phyloP scores from a whole-genome alignment of 1,140 invertebrate genomes.

The Pogonomyrmex barbatus region DNA sequence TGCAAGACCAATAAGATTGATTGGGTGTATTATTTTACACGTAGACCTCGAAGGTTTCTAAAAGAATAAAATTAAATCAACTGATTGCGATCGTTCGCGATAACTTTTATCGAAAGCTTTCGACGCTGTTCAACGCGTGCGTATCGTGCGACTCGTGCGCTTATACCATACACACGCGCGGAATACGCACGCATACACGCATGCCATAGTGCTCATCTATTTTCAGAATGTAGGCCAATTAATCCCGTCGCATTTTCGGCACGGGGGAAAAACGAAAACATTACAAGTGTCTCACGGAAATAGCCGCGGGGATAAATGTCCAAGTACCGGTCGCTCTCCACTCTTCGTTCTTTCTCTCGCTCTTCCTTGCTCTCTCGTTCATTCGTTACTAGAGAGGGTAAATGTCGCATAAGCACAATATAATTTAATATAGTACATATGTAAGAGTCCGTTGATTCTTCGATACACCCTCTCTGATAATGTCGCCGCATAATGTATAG shows the following conservation, averaged over 20 bases:
- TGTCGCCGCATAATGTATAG: background rate
- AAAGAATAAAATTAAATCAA: background rate
- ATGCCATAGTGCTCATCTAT: slow-evolving; percentile 63
- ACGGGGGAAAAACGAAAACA: slow-evolving; percentile 75
- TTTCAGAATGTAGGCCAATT: slow-evolving; percentile 79
- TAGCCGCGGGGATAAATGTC: slow-evolving; percentile 70
- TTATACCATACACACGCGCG: background rate
- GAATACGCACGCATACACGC: slow-evolving; percentile 18
- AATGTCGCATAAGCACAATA: slow-evolving; percentile 56
- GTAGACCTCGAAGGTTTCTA: background rate
- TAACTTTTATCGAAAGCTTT: slow-evolving; percentile 32
- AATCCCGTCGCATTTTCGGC: slow-evolving; percentile 73
- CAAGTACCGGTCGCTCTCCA: slow-evolving; percentile 52
- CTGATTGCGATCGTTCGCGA: background rate
- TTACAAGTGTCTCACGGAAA: slow-evolving; percentile 74
- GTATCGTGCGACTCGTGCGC: background rate
- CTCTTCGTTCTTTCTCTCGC: slow-evolving; percentile 17
- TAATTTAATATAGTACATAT: slow-evolving; percentile 70
- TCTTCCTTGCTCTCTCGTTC: background rate
- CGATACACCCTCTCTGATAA: background rate
- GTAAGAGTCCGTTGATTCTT: slow-evolving; percentile 43
- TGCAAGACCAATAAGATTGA: background rate
- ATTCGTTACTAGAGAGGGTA: background rate
- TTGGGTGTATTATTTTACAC: background rate
- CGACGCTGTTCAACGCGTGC: background rate